Evolutionary conservation across 2,113 vertebrate genomes (phyloP).

Genomic region (Dissostichus mawsoni): DNA sequence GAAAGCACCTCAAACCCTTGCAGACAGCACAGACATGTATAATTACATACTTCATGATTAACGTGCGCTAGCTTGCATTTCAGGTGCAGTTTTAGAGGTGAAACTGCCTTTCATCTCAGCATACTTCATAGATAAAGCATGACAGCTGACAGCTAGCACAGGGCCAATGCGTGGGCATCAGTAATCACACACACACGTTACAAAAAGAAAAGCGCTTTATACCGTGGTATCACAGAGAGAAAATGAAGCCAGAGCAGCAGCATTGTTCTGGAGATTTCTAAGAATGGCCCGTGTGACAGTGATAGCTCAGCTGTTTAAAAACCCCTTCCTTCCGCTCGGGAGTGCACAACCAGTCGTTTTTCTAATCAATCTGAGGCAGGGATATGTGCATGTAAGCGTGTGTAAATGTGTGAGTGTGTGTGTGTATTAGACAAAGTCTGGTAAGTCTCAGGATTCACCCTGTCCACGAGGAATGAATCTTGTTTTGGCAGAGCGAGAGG

Average conservation of each 20-base stretch:
- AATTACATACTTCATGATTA: background rate
- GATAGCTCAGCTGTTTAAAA: constrained; percentile 39
- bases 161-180: constrained; percentile 5
- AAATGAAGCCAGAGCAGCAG: constrained; percentile 24
- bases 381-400: constrained; percentile 29
- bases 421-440: constrained; percentile 47
- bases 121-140: constrained; percentile 5
- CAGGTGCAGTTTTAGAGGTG: constrained; percentile 1
- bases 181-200: constrained; percentile 14
- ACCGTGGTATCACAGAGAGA: constrained; percentile 17
- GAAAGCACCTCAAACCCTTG: background rate
- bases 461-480: constrained; percentile 34
- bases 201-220: constrained; percentile 25
- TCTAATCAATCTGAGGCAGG: constrained; percentile 50
- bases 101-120: background rate
- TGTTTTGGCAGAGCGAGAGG: constrained; percentile 66
- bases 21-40: background rate
- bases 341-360: constrained; percentile 51
- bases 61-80: background rate
- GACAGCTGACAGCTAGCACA: constrained; percentile 21
- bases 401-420: constrained; percentile 35
- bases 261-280: constrained; percentile 38
- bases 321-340: constrained; percentile 56
- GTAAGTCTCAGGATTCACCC: constrained; percentile 65
- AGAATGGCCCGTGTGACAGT: constrained; percentile 29